Evolutionary conservation across 2,888 invertebrate genomes (phyloP), one percentile per base, ranked within the genome.

Genomic region (Andrena hattorfiana): DNA sequence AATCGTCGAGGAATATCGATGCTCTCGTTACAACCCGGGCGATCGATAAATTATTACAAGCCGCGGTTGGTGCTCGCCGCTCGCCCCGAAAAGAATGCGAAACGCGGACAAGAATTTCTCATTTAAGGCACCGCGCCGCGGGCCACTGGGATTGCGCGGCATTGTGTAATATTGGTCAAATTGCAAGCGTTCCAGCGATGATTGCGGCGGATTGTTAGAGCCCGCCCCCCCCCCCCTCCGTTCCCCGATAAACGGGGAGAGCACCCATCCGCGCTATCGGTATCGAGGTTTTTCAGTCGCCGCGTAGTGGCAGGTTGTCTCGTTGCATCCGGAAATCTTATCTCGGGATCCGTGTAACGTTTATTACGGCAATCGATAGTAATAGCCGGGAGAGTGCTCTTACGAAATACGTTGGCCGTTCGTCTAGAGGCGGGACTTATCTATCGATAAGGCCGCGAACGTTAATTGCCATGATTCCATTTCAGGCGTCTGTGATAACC

Each of bases 141-240:
- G 70, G 68, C 56, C 26, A 23, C 64, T 28, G 73, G 48, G 35
- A 71, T 83, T 87, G 63, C 83, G 78, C 81, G 62, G 71, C 63
- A 59, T 87, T 75, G 87, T 70, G 87, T 75, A 87, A 87, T 64
- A 75, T 72, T 73, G 72, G 74, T 70, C 74, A 42, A 77, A 82
- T 82, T 56, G 77, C 71, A 63, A 51, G 71, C 74, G 75, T 84
- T 71, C 77, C 82, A 51, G 2, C 83, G 82, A 74, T 63, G 82
- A 83, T 83, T 77, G 81, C 56, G 73, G 67, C 68, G 30, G 56
- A 16, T 42, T 35, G 73, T 64, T 60, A 48, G n/a, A 49, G 16
- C 23, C 20, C 32, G 49, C 10, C 10, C n/a, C 16, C 20, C 49
- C 1, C n/a, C 20, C 49, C 3, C 3, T 1, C 10, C 10, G 54